phyloP scores from a whole-genome alignment of 2,888 invertebrate species.

The Synergus laeviventris region DNA sequence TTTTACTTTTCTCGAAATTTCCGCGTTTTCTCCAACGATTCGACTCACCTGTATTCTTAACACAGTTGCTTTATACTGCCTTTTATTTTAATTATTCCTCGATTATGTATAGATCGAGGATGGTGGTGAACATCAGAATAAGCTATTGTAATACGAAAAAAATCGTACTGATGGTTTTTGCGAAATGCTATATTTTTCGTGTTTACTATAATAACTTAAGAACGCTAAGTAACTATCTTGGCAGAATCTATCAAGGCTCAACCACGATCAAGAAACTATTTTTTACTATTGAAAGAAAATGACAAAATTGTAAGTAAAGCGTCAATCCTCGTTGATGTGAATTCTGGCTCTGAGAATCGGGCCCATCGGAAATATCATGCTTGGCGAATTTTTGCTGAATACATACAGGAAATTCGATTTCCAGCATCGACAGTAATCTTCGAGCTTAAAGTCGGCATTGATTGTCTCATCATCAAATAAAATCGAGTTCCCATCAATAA shows the following conservation, averaged over 20 bases:
- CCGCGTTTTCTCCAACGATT: conserved; percentile 50
- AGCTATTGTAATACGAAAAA: conserved; percentile 30
- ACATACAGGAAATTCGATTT: conserved; percentile 6
- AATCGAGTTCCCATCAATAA: conserved; percentile 54
- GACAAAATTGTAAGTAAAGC: conserved; percentile 1
- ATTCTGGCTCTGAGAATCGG: conserved; percentile 1
- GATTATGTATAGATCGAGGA: too few species aligned
- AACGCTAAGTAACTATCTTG: conserved; percentile 36
- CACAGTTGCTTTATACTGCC: too few species aligned
- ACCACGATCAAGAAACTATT: conserved; percentile 34
- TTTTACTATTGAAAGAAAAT: conserved; percentile 40
- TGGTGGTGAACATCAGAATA: conserved; percentile 33
- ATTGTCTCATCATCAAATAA: conserved; percentile 37
- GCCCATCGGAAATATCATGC: not conserved
- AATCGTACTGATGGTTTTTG: conserved; percentile 35
- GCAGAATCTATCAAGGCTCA: conserved; percentile 49
- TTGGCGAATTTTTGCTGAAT: not conserved
- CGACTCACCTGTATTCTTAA: conserved; percentile 31
- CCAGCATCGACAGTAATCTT: not conserved
- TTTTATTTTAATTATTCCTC: too few species aligned
- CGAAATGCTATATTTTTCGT: conserved; percentile 33
- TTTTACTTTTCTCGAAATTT: conserved; percentile 39
- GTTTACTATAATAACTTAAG: conserved; percentile 33
- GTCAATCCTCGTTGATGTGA: conserved; percentile 1
- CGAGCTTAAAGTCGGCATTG: conserved; percentile 12